phyloP scores from a whole-genome alignment of 2,888 invertebrate genomes.

The Ophion ellenae region DNA sequence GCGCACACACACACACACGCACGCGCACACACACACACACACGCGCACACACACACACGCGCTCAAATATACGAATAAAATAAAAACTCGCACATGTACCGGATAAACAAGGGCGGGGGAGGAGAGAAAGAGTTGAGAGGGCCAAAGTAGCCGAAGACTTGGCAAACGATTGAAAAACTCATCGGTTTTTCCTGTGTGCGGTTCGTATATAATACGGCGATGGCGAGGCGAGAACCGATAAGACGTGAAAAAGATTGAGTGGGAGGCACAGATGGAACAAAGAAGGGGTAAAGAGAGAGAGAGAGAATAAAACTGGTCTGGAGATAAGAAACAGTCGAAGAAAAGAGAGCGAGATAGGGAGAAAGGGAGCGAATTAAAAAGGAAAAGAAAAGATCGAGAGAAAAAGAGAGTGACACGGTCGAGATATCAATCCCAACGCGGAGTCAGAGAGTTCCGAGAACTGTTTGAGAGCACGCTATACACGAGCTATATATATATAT shows the following conservation, averaged over 20 bases:
- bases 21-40: not conserved
- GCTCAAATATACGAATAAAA: not conserved
- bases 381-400: slow-evolving; percentile 13
- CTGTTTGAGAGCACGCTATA: slow-evolving; percentile 58
- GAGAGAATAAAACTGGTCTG: slow-evolving; percentile 48
- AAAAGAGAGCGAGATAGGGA: not conserved
- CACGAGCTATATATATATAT: slow-evolving; percentile 17
- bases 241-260: slow-evolving; percentile 51
- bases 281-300: not conserved
- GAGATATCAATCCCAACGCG: slow-evolving; percentile 62
- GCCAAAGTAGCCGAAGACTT: slow-evolving; percentile 23
- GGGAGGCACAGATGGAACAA: slow-evolving; percentile 9
- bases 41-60: not conserved
- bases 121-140: slow-evolving; percentile 5
- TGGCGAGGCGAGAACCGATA: slow-evolving; percentile 57
- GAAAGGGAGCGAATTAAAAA: slow-evolving; percentile 49
- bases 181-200: slow-evolving; percentile 49
- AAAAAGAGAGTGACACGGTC: slow-evolving; percentile 51
- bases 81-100: not conserved
- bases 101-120: not conserved
- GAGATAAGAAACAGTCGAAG: slow-evolving; percentile 56
- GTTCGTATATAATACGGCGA: slow-evolving; percentile 56
- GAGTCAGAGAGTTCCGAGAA: slow-evolving; percentile 60
- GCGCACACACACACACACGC: too few relatives aligned
- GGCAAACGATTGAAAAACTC: slow-evolving; percentile 54